phyloP scores from a whole-genome alignment of 2,113 vertebrate species.

The Heterochromis multidens region DNA sequence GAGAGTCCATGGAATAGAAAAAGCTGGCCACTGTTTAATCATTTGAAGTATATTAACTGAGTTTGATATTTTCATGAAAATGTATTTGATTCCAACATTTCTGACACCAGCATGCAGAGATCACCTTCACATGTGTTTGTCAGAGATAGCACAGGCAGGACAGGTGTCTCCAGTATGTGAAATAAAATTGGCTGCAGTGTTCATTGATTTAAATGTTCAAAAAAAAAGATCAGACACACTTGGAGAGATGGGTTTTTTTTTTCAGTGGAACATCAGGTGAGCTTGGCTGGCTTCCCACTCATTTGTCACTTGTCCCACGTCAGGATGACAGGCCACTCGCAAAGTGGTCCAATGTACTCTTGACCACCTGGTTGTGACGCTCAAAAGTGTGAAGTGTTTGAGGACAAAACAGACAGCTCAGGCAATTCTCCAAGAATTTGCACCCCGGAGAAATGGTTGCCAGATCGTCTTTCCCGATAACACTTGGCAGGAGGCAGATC shows the following conservation, averaged over 20 bases:
- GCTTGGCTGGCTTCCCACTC: constrained; percentile 42
- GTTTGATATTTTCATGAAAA: constrained; percentile 52
- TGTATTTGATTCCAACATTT: constrained; percentile 18
- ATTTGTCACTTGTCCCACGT: constrained; percentile 32
- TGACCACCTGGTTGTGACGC: constrained; percentile 51
- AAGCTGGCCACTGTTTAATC: constrained; percentile 26
- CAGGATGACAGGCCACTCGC: background rate
- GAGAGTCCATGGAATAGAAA: constrained; percentile 16
- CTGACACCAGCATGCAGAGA: background rate
- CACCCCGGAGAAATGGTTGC: constrained; percentile 3
- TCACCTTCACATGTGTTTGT: constrained; percentile 44
- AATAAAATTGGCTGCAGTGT: constrained; percentile 36
- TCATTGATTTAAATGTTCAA: constrained; percentile 38
- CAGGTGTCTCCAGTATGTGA: constrained; percentile 35
- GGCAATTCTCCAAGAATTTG: constrained; percentile 29
- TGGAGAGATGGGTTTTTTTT: background rate
- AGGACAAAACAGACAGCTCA: constrained; percentile 10
- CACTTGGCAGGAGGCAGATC: constrained; percentile 42
- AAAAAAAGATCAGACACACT: background rate
- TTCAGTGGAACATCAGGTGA: constrained; percentile 26
- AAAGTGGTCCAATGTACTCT: constrained; percentile 17
- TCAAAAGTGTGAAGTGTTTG: constrained; percentile 19
- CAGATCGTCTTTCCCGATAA: constrained; percentile 55
- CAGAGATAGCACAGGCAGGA: constrained; percentile 41
- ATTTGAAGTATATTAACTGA: constrained; percentile 30